Base-by-base conservation (phyloP, 2,797 vertebrate species). In the Myripristis jacobus region DNA sequence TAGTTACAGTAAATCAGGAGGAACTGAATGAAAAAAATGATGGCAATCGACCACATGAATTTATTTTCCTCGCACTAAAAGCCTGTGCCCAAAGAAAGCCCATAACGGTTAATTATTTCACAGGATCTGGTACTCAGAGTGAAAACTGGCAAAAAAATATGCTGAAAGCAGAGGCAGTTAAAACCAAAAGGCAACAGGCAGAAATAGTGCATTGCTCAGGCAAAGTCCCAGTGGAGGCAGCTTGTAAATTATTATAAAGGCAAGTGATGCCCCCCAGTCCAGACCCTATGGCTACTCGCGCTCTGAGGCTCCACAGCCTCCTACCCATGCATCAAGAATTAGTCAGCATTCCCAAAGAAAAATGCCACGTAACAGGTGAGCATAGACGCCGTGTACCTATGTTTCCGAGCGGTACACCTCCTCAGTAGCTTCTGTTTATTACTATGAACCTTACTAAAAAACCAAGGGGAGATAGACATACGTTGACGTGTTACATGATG, bases 351-450 rank as follows among this genome's bases (percentile, higher is more conserved):
- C 96, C 93, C 96, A 96, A 93, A 94, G 91, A 76, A 60, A 50
- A 77, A 73, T 61, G 85, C 89, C 92, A 95, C 88, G 90, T 94
- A 92, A 92, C 92, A 80, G 92, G 93, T 94, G 90, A 87, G 92
- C 92, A 89, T 90, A 94, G 95, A 93, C 93, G 94, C 94, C 92
- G 93, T 94, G 93, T 98, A 98, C 97, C 97, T 98, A 97, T 95
- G 93, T 95, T 94, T 98, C 96, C 95, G 81, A 92, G 95, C 92
- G 86, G 92, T 94, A 96, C 95, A 94, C 90, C 95, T 96, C 96
- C 96, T 95, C 96, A 97, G 96, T 95, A 97, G 94, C 96, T 96
- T 98, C 96, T 97, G 94, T 92, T 96, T 98, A 97, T 94, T 96
- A 98, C 94, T 96, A 96, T 92, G 95, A 94, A 94, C 93, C 93